These are phyloP conservation scores for Sakesphorus luctuosus DNA, from an alignment of 2,113 vertebrate species.

Conservation along the genomic window DNA sequence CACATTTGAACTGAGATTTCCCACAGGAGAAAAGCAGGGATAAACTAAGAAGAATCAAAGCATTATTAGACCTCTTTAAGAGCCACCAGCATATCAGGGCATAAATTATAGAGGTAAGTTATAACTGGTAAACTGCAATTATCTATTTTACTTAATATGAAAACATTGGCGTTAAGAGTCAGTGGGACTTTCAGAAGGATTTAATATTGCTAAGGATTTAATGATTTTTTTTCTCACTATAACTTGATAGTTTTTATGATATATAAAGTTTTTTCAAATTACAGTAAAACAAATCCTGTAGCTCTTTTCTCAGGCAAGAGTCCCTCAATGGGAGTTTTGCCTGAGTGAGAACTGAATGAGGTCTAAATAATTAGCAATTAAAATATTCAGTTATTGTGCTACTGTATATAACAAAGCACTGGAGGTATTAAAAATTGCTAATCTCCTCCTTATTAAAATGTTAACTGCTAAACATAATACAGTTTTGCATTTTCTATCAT, in stretches of 20 bases:
- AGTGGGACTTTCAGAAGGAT: slow-evolving; percentile 56
- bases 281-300: slow-evolving; percentile 63
- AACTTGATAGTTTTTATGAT: slow-evolving; percentile 63
- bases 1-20: slow-evolving; percentile 21
- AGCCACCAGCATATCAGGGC: slow-evolving; percentile 24
- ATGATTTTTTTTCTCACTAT: slow-evolving; percentile 66
- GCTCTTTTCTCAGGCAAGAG: slow-evolving; percentile 57
- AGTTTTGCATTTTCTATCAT: slow-evolving; percentile 66
- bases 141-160: slow-evolving; percentile 56
- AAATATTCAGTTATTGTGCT: slow-evolving; percentile 72
- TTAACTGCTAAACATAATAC: slow-evolving; percentile 68
- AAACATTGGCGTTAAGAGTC: slow-evolving; percentile 46
- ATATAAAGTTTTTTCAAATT: slow-evolving; percentile 68
- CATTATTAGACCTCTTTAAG: slow-evolving; percentile 29
- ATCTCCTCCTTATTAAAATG: slow-evolving; percentile 69
- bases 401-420: slow-evolving; percentile 67
- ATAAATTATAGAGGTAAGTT: slow-evolving; percentile 51
- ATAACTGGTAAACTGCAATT: slow-evolving; percentile 13
- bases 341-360: slow-evolving; percentile 70
- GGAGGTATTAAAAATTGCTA: slow-evolving; percentile 67
- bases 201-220: slow-evolving; percentile 62
- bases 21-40: neutral
- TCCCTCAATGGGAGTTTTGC: slow-evolving; percentile 71
- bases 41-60: neutral
- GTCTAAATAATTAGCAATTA: slow-evolving; percentile 73